These are phyloP conservation scores for Garra rufa DNA, from an alignment of 2,113 vertebrate genomes.

Conservation along the genomic window DNA sequence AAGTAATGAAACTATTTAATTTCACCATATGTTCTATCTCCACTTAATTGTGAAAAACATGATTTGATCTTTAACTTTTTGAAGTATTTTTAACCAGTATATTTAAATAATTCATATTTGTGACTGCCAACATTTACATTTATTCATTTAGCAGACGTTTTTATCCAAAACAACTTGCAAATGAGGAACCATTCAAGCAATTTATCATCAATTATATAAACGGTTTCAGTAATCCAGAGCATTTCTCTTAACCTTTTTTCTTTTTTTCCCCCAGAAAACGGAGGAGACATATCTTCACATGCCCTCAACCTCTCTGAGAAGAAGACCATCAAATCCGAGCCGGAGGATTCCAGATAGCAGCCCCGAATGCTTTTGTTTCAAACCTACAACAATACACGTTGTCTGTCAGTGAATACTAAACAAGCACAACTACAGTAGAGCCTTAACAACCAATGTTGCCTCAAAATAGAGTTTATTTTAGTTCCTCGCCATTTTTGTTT, in stretches of 20 bases:
- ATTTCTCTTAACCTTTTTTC: not conserved
- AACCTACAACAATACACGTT: slow-evolving; percentile 63
- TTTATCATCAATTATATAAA: not conserved
- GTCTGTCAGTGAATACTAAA: slow-evolving; percentile 74
- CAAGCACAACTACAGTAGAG: slow-evolving; percentile 78
- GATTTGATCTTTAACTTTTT: not conserved
- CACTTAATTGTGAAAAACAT: not conserved
- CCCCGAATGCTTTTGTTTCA: slow-evolving; percentile 26
- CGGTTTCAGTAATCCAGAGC: not conserved
- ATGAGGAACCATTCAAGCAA: not conserved
- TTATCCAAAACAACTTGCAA: not conserved
- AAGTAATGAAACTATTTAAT: not conserved
- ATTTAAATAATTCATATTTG: slow-evolving; percentile 2
- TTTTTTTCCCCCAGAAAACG: slow-evolving; percentile 73
- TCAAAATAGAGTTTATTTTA: slow-evolving; percentile 68
- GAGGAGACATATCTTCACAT: slow-evolving; percentile 83
- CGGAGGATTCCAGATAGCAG: slow-evolving; percentile 87
- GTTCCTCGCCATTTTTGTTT: slow-evolving; percentile 61
- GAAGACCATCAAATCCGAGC: slow-evolving; percentile 88
- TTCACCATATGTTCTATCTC: not conserved
- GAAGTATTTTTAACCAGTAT: not conserved
- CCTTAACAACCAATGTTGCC: slow-evolving; percentile 93
- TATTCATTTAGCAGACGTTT: not conserved
- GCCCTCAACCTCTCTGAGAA: slow-evolving; percentile 84
- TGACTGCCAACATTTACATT: not conserved